Percentiles rank a stretch among this genome's conserved stretches.
These are phyloP conservation scores for Ophonus ardosiacus DNA, from an alignment of 2,888 invertebrate genomes.

Conservation along the genomic window DNA sequence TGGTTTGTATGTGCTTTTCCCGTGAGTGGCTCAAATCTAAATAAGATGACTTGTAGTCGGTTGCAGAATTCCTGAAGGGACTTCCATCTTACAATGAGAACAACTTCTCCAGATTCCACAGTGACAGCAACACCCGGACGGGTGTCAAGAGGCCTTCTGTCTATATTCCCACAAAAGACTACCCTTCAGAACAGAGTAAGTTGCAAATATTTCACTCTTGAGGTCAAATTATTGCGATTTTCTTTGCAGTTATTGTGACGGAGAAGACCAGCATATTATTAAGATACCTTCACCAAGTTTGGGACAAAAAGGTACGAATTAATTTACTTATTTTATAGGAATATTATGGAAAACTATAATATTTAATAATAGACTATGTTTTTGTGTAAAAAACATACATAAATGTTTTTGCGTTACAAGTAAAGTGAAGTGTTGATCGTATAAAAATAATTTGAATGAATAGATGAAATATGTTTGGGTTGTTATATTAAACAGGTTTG, in stretches of 20 bases:
- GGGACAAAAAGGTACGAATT: slow-evolving; percentile 90
- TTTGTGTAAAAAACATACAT: too few species aligned
- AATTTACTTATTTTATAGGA: not conserved
- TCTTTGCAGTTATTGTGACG: slow-evolving; percentile 91
- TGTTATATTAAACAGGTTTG: too few species aligned
- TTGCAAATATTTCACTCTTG: not conserved
- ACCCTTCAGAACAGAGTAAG: slow-evolving; percentile 94
- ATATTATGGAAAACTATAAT: not conserved
- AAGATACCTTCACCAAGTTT: slow-evolving; percentile 95
- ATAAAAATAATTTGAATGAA: too few species aligned
- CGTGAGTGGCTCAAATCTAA: not conserved
- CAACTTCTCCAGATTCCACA: slow-evolving; percentile 94
- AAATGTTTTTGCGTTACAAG: too few species aligned
- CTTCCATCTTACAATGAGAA: slow-evolving; percentile 93
- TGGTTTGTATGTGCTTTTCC: slow-evolving; percentile 7
- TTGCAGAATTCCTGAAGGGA: slow-evolving; percentile 93
- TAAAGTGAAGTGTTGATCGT: too few species aligned
- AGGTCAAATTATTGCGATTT: slow-evolving; percentile 54
- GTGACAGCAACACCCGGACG: slow-evolving; percentile 89
- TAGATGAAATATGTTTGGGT: too few species aligned
- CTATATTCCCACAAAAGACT: slow-evolving; percentile 94
- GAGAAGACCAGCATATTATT: slow-evolving; percentile 96
- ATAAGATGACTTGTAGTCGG: slow-evolving; percentile 81
- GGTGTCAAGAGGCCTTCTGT: slow-evolving; percentile 92
- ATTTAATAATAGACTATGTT: too few species aligned